phyloP scores from a whole-genome alignment of 2,888 invertebrate genomes.

The Polyommatus iphigenia region DNA sequence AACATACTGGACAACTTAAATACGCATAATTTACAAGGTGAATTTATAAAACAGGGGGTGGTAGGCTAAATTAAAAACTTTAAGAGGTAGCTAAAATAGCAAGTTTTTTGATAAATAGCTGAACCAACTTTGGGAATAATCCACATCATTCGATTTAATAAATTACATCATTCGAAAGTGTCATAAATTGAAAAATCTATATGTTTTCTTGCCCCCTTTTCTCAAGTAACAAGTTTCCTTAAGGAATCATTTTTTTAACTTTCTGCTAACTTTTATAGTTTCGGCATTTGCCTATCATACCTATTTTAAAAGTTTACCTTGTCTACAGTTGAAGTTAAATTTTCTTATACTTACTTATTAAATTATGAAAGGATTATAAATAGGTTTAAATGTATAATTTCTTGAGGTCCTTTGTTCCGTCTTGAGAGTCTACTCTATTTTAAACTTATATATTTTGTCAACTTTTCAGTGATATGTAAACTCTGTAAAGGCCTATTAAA shows the following conservation, averaged over 20 bases:
- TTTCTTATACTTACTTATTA: constrained; percentile 13
- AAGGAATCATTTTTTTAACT: not conserved
- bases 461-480: not conserved
- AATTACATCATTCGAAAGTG: not conserved
- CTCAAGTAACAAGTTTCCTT: not conserved
- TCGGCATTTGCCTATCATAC: not conserved
- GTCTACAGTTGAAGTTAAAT: not conserved
- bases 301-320: not conserved
- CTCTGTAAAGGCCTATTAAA: not conserved
- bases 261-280: not conserved
- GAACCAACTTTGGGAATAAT: too few relatives aligned
- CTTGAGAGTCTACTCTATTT: not conserved
- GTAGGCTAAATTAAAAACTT: not conserved
- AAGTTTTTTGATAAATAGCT: too few relatives aligned
- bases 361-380: not conserved
- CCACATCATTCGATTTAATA: too few relatives aligned
- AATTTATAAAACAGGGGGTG: not conserved
- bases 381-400: not conserved
- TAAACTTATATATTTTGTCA: not conserved
- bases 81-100: not conserved
- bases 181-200: not conserved
- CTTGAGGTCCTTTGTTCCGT: not conserved
- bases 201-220: not conserved
- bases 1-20: not conserved
- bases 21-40: not conserved